Evolutionary conservation across 2,888 invertebrate species (phyloP), one percentile per base, ranked within the genome.

Genomic region (Campaea margaritaria): DNA sequence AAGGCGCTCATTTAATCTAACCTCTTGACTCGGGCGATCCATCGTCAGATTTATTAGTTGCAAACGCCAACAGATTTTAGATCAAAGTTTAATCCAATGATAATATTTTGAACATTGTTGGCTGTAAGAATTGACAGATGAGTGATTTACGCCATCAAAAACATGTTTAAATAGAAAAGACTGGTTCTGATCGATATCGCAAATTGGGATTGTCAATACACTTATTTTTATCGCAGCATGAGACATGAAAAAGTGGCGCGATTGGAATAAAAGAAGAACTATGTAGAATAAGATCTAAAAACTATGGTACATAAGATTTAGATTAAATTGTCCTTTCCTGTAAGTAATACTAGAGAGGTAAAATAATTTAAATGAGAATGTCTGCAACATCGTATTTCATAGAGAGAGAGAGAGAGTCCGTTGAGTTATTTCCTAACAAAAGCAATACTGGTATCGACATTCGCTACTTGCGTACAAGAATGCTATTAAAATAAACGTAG

Each of bases 1-100:
- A 55, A 60, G 41, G 58, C 53, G 43, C 48, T 58, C 57, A 55
- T 68, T 61, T 59, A 55, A 60, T 66, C 31, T 54, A 54, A 27
- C 53, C 45, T 50, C 31, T 41, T 9, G 5, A 12, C 28, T 50
- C 49, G 9, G 21, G 21, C 27, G 36, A 62, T 62, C 38, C 27
- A 28, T 53, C 28, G 41, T 28, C 16, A 44, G 43, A 46, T 49
- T 53, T 53, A 51, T 59, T 58, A 41, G 47, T 42, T 38, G 28
- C 13, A 46, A 43, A 48, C 15, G 48, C 21, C 34, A 43, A 36
- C 31, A 31, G n/a, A 36, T 34, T 34, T 11, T 1, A 34, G 34
- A 9, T 34, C 34, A 34, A 34, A 34, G 9, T 34, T 11, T 21
- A 21, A 21, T 21, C 21, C 21, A 21, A 21, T 31, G 31, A 31